Evolutionary conservation across 2,888 invertebrate genomes (phyloP).

Genomic region (Eupeodes latifasciatus): DNA sequence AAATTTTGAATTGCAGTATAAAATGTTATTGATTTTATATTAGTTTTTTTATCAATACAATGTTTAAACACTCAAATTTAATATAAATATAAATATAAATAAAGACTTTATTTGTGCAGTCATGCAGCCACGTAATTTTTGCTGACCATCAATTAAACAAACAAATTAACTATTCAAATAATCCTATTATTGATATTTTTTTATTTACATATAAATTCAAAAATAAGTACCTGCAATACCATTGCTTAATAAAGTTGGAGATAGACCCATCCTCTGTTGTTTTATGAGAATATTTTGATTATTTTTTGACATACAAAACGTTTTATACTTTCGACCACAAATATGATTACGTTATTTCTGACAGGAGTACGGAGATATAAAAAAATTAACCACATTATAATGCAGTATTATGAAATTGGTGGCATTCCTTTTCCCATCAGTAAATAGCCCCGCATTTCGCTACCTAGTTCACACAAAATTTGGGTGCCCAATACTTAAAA

Average conservation of each 20-base stretch:
- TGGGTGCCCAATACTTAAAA: background rate
- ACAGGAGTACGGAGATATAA: background rate
- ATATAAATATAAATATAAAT: background rate
- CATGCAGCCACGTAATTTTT: conserved; percentile 27
- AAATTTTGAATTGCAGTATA: too few species aligned
- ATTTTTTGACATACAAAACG: conserved; percentile 36
- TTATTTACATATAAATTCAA: conserved; percentile 13
- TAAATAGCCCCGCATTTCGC: conserved; percentile 20
- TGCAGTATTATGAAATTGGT: conserved; percentile 15
- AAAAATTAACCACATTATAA: conserved; percentile 50
- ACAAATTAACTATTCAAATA: conserved; percentile 50
- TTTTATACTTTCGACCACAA: conserved; percentile 47
- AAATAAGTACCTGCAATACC: background rate
- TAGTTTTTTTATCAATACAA: too few species aligned
- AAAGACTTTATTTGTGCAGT: conserved; percentile 27
- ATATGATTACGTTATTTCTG: conserved; percentile 24
- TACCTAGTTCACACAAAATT: conserved; percentile 25
- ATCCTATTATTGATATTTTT: conserved; percentile 1
- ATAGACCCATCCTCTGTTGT: background rate
- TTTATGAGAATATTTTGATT: conserved; percentile 30
- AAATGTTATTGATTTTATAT: too few species aligned
- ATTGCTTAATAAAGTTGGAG: background rate
- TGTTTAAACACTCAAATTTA: background rate
- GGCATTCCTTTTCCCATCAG: background rate
- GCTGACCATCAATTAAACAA: conserved; percentile 33